Evolutionary conservation across 1,140 invertebrate genomes (phyloP), one percentile per base, ranked within the genome.

Genomic region (Branchinecta lindahli): DNA sequence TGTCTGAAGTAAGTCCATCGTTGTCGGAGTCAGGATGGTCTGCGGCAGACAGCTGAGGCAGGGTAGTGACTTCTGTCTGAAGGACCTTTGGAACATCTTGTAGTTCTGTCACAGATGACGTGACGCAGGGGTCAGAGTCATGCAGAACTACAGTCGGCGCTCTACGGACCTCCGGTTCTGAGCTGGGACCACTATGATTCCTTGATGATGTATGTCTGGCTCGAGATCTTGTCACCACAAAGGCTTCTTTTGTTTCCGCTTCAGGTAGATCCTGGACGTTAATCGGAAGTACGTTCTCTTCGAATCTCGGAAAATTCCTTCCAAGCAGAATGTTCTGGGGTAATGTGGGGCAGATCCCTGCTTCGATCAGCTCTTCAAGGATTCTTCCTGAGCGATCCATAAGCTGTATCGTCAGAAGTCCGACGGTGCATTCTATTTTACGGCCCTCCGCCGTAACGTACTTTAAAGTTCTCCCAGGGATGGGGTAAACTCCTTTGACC

Each of bases 331-430:
- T 61, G 12, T 61, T 61, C 18, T 61, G 52, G 52, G 52, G 52
- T 61, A 61, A 6, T 61, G 52, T 61, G 52, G 52, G 52, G 6
- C 52, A 61, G 52, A 61, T 61, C 52, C 52, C 52, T 61, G 52
- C 52, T 61, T 20, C 52, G 6, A 20, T 20, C 52, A 61, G 52
- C 18, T 15, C 52, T 61, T 61, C 52, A 61, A 61, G 18, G 52
- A 61, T 61, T 61, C 52, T 61, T 61, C 52, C 18, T 61, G 12
- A 1, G 52, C 18, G 52, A 61, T 61, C 18, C 52, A 61, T 61
- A 61, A 61, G 52, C 52, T 61, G 52, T 61, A 61, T 61, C 52
- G 52, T 61, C 52, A 61, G 52, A 61, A 61, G 52, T 61, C 52
- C 52, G 52, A 61, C 52, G 52, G 52, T 15, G 52, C 52, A 61